Evolutionary conservation across 2,888 invertebrate species (phyloP).

Genomic region (Baccha elongata): DNA sequence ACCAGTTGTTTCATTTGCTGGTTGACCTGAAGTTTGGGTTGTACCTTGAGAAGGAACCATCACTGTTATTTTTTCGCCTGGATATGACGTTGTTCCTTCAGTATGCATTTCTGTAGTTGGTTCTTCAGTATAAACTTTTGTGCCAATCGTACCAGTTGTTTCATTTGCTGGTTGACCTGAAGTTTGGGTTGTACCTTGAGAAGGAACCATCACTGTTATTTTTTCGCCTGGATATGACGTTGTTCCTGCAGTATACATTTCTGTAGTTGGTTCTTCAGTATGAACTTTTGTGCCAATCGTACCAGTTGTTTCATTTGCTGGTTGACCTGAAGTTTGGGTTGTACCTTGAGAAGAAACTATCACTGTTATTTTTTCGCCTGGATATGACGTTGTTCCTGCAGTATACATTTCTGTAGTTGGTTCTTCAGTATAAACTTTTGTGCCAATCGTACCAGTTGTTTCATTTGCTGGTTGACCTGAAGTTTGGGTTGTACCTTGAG

Average conservation of each 20-base stretch:
- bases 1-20: too few species aligned
- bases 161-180: background rate
- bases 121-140: too few species aligned
- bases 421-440: too few species aligned
- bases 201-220: background rate
- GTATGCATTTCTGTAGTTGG: background rate
- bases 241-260: background rate
- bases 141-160: too few species aligned
- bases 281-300: too few species aligned
- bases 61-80: background rate
- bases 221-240: background rate
- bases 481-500: background rate
- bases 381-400: constrained; percentile 3
- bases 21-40: background rate
- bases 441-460: too few species aligned
- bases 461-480: background rate
- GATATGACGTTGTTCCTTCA: constrained; percentile 4
- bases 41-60: background rate
- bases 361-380: background rate
- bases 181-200: background rate
- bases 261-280: background rate
- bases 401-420: background rate
- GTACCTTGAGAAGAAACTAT: background rate
- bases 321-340: background rate
- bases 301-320: too few species aligned